These are phyloP conservation scores for Stigmatopora argus DNA, from an alignment of 2,113 vertebrate genomes.

Conservation along the genomic window DNA sequence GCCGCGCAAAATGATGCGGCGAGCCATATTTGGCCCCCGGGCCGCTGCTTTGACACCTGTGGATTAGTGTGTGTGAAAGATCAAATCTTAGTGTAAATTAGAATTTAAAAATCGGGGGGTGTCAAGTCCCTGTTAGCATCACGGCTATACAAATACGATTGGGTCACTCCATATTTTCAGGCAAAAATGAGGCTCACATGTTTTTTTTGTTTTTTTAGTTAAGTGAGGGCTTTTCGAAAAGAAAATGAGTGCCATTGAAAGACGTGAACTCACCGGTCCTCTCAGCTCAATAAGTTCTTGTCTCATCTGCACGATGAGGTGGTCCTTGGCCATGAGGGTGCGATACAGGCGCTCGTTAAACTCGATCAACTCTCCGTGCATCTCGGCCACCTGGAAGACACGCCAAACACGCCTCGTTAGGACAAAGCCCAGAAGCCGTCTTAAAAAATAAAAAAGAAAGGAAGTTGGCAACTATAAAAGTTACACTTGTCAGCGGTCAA, in stretches of 20 bases:
- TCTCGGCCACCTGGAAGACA: constrained; percentile 88
- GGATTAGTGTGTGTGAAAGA: too few species aligned
- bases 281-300: constrained; percentile 95
- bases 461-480: background rate
- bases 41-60: too few species aligned
- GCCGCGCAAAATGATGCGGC: too few species aligned
- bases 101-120: too few species aligned
- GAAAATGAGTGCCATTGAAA: constrained; percentile 4
- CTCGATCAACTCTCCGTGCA: constrained; percentile 97
- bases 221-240: background rate
- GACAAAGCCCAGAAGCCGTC: background rate
- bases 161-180: too few species aligned
- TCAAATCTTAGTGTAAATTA: too few species aligned
- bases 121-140: too few species aligned
- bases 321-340: constrained; percentile 91
- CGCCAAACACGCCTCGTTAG: constrained; percentile 5
- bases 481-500: background rate
- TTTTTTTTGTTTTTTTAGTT: too few species aligned
- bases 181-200: too few species aligned
- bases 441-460: background rate
- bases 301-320: constrained; percentile 93
- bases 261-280: constrained; percentile 80
- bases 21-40: too few species aligned
- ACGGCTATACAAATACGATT: too few species aligned
- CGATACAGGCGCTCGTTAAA: constrained; percentile 95